Percentiles rank a stretch among this genome's conserved stretches.
Evolutionary conservation across 2,888 invertebrate genomes (phyloP).

Genomic region (Drosophila ezoana): DNA sequence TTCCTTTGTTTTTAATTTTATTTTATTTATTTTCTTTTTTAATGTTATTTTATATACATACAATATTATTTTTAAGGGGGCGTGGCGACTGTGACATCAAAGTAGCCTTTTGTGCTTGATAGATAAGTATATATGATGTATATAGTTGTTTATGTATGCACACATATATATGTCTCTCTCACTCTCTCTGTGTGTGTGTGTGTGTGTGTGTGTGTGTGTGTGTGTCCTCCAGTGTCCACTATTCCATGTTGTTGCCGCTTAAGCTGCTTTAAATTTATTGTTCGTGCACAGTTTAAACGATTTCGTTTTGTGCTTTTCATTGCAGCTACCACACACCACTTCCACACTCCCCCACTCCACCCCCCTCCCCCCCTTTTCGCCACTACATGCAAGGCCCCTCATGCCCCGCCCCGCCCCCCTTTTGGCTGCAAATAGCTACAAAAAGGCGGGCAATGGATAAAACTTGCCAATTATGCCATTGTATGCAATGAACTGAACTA

Average conservation of each 20-base stretch:
- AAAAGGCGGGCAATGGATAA: slow-evolving; percentile 58
- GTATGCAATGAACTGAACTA: slow-evolving; percentile 76
- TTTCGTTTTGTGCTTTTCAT: slow-evolving; percentile 60
- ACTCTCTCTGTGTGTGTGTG: neutral
- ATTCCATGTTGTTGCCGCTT: slow-evolving; percentile 54
- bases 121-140: slow-evolving; percentile 7
- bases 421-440: slow-evolving; percentile 5
- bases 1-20: slow-evolving; percentile 23
- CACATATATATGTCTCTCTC: neutral
- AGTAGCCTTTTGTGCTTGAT: slow-evolving; percentile 30
- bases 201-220: neutral
- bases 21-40: slow-evolving; percentile 2
- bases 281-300: slow-evolving; percentile 76
- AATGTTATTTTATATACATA: neutral
- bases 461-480: slow-evolving; percentile 78
- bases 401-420: neutral
- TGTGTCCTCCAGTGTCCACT: slow-evolving; percentile 20
- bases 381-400: neutral
- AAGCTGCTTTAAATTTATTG: slow-evolving; percentile 80
- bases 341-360: neutral
- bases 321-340: slow-evolving; percentile 21
- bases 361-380: neutral
- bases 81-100: slow-evolving; percentile 27
- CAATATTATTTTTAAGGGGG: slow-evolving; percentile 13
- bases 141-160: neutral